phyloP scores from a whole-genome alignment of 2,888 invertebrate genomes.

The Corbicula japonica region DNA sequence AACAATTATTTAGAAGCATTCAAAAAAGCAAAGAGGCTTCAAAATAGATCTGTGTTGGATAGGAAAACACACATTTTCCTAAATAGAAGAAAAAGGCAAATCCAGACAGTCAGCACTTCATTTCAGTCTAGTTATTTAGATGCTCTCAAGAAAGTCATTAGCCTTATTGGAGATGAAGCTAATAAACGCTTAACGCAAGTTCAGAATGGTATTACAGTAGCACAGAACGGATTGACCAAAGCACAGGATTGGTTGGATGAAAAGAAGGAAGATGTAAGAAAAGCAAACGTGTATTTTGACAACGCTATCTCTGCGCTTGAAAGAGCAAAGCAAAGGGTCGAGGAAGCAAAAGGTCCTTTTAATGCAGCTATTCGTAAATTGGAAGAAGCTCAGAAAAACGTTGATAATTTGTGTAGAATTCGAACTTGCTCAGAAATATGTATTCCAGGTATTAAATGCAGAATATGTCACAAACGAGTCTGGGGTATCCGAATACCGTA shows the following conservation, averaged over 20 bases:
- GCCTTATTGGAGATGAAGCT: slow-evolving; percentile 47
- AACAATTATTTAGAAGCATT: background rate
- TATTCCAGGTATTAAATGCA: slow-evolving; percentile 62
- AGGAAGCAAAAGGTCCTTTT: slow-evolving; percentile 62
- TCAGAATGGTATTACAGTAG: slow-evolving; percentile 39
- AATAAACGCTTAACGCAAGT: slow-evolving; percentile 50
- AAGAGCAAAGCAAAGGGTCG: slow-evolving; percentile 47
- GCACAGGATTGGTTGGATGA: slow-evolving; percentile 60
- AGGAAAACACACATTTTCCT: background rate
- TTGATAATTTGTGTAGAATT: slow-evolving; percentile 67
- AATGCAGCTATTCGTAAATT: slow-evolving; percentile 50
- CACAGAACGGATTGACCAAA: slow-evolving; percentile 36
- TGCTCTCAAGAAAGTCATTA: slow-evolving; percentile 39
- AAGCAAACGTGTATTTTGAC: slow-evolving; percentile 61
- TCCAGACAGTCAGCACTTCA: slow-evolving; percentile 35
- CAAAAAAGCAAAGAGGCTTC: background rate
- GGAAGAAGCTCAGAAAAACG: slow-evolving; percentile 45
- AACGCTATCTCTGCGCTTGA: slow-evolving; percentile 52
- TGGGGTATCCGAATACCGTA: slow-evolving; percentile 46
- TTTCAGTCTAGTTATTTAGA: slow-evolving; percentile 62
- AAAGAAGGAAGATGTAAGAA: slow-evolving; percentile 49
- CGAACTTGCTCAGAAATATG: slow-evolving; percentile 55
- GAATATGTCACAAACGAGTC: slow-evolving; percentile 43
- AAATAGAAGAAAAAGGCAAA: slow-evolving; percentile 20
- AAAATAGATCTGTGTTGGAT: background rate